Conservation (phyloP, 2,797 vertebrate genomes). For the Capromys pilorides region DNA sequence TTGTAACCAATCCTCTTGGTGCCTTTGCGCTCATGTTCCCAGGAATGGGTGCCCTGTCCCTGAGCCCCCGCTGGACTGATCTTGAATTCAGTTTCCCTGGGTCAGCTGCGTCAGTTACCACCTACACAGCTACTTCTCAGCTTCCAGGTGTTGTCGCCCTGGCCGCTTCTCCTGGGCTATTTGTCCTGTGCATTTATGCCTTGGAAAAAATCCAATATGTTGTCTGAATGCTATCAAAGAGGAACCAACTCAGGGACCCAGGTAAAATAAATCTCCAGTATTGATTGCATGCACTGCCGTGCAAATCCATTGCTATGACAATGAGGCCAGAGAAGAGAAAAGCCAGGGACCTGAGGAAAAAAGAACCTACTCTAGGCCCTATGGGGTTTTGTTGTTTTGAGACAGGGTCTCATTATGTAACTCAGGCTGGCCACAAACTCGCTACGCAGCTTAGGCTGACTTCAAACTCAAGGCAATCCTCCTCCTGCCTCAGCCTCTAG, state of each 20-base stretch:
- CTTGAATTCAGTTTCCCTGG: not conserved
- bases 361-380: not conserved
- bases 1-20: not conserved
- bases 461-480: not conserved
- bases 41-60: not conserved
- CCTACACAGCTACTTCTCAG: not conserved
- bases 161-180: not conserved
- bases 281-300: not conserved
- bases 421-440: not conserved
- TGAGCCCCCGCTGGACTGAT: not conserved
- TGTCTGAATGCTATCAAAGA: conserved; percentile 8
- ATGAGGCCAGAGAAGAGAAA: not conserved
- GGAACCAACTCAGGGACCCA: not conserved
- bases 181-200: not conserved
- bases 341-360: not conserved
- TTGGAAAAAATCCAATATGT: conserved; percentile 43
- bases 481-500: not conserved
- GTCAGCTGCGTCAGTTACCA: too few relatives aligned
- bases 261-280: not conserved
- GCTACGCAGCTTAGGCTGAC: not conserved
- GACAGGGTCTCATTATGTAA: not conserved
- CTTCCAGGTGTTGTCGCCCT: not conserved
- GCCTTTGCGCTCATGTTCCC: not conserved
- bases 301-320: conserved; percentile 50
- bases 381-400: not conserved